These are phyloP conservation scores for Lysiphlebus fabarum DNA, from an alignment of 1,140 invertebrate species.

Conservation along the genomic window DNA sequence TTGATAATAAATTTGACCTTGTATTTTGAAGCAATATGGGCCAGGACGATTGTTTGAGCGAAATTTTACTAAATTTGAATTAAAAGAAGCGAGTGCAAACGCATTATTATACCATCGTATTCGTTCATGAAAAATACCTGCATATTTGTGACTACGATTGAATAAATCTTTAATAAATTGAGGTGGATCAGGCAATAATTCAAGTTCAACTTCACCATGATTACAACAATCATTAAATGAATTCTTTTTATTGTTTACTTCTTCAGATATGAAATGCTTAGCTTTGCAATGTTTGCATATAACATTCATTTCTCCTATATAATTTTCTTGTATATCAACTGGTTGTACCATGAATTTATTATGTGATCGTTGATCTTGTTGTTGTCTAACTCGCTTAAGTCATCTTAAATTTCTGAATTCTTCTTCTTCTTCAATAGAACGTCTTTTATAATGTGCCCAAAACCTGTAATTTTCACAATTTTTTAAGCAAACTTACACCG, in stretches of 20 bases:
- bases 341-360: background rate
- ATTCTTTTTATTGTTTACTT: constrained; percentile 14
- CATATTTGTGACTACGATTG: constrained; percentile 16
- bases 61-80: constrained; percentile 26
- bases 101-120: constrained; percentile 22
- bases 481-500: no score
- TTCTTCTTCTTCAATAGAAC: no score
- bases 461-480: no score
- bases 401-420: no score
- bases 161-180: constrained; percentile 14
- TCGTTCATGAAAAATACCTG: constrained; percentile 20
- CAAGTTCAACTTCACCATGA: constrained; percentile 23
- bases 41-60: no score
- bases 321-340: constrained; percentile 11
- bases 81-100: constrained; percentile 26
- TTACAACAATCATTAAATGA: constrained; percentile 27
- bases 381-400: no score
- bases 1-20: no score
- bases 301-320: constrained; percentile 16
- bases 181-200: constrained; percentile 17
- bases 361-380: no score
- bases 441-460: no score
- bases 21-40: no score
- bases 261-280: constrained; percentile 23
- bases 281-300: constrained; percentile 19